Conservation (phyloP, 2,797 vertebrate species). For the Hirundo rustica region DNA sequence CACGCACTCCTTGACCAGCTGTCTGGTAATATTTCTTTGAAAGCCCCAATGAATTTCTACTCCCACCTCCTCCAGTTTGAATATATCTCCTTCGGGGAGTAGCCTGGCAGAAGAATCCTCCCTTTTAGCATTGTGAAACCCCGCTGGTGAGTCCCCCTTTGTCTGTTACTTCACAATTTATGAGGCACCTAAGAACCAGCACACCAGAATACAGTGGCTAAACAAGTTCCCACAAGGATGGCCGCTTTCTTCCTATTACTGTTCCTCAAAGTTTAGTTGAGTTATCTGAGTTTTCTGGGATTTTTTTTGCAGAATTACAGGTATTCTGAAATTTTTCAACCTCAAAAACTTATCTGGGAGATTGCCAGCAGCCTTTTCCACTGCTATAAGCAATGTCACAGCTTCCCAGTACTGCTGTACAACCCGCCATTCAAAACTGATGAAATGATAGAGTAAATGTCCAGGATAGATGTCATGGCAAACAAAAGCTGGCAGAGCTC, state of each 20-base stretch:
- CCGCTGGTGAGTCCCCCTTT: not conserved
- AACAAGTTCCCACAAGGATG: not conserved
- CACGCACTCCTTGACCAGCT: not conserved
- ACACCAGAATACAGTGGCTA: not conserved
- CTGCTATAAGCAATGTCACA: not conserved
- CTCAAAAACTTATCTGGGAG: not conserved
- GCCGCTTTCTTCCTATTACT: not conserved
- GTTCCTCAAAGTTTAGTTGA: not conserved
- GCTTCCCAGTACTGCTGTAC: not conserved
- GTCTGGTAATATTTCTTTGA: not conserved
- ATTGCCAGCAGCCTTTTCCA: not conserved
- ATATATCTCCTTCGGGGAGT: not conserved
- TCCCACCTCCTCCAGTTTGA: not conserved
- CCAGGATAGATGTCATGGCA: not conserved
- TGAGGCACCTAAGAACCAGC: not conserved
- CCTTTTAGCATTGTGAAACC: not conserved
- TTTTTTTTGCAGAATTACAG: not conserved
- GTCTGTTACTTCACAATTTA: not conserved
- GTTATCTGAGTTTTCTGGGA: not conserved
- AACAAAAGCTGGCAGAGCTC: not conserved
- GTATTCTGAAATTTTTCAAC: not conserved
- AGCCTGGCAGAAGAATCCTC: not conserved
- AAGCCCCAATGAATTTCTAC: not conserved
- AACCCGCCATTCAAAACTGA: not conserved
- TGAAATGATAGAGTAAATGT: not conserved